Evolutionary conservation across 2,113 vertebrate species (phyloP).

Genomic region (Aix galericulata): DNA sequence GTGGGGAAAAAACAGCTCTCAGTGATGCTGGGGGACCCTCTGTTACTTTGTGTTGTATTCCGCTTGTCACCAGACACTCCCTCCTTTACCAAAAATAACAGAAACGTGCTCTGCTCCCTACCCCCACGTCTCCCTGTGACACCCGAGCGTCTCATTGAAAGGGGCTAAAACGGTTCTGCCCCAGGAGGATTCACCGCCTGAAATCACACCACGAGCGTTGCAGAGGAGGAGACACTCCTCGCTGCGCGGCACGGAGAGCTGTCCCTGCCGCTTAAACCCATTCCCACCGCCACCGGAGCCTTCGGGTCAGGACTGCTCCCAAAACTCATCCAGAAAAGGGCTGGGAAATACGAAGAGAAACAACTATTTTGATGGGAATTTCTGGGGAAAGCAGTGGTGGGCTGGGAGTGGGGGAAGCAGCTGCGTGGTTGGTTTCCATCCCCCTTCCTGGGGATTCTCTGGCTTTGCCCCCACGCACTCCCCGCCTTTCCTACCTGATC

Average conservation of each 20-base stretch:
- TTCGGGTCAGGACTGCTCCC: background rate
- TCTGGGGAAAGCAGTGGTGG: background rate
- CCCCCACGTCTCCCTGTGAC: background rate
- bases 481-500: background rate
- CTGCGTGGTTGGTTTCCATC: fast-evolving
- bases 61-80: background rate
- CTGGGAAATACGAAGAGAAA: background rate
- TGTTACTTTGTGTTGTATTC: background rate
- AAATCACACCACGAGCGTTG: background rate
- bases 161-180: background rate
- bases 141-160: background rate
- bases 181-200: background rate
- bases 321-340: background rate
- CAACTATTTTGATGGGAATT: background rate
- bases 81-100: background rate
- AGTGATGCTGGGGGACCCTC: background rate
- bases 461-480: background rate
- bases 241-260: background rate
- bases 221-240: background rate
- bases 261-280: background rate
- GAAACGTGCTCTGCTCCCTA: background rate
- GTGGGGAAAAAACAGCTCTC: background rate
- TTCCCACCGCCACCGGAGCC: background rate
- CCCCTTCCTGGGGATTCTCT: fast-evolving
- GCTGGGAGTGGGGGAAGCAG: background rate